Percentiles rank a stretch among this genome's conserved stretches.
Evolutionary conservation across 2,113 vertebrate species (phyloP).

Genomic region (Hippopotamus amphibius): DNA sequence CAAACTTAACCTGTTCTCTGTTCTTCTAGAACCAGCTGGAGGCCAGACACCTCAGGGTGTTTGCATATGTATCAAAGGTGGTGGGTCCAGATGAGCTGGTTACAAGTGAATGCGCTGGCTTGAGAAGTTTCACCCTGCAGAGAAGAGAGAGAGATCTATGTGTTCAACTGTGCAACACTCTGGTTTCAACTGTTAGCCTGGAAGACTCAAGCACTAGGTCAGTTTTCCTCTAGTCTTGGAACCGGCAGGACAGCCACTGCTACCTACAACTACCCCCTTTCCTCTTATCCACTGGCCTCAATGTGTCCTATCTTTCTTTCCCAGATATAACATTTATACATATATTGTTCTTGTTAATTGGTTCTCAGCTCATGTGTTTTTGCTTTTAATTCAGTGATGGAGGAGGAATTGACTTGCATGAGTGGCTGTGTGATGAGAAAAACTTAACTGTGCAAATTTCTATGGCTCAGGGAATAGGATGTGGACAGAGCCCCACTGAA

Average conservation of each 20-base stretch:
- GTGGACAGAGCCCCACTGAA: conserved; percentile 74
- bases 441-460: conserved; percentile 82
- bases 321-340: not conserved
- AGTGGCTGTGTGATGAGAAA: conserved; percentile 87
- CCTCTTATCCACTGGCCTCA: not conserved
- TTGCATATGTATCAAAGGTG: not conserved
- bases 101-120: conserved; percentile 84
- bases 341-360: not conserved
- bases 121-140: conserved; percentile 86
- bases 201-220: not conserved
- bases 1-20: not conserved
- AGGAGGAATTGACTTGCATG: conserved; percentile 84
- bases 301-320: not conserved
- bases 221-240: not conserved
- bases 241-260: not conserved
- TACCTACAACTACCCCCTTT: not conserved
- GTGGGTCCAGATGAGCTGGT: not conserved
- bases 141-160: conserved; percentile 82
- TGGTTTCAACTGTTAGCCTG: not conserved
- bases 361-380: not conserved
- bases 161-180: conserved; percentile 33
- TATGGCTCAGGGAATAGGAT: conserved; percentile 76
- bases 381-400: conserved; percentile 85
- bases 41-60: no score
- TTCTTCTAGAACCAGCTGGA: accelerated